phyloP scores from a whole-genome alignment of 1,140 invertebrate species.

The Drosophila erecta region DNA sequence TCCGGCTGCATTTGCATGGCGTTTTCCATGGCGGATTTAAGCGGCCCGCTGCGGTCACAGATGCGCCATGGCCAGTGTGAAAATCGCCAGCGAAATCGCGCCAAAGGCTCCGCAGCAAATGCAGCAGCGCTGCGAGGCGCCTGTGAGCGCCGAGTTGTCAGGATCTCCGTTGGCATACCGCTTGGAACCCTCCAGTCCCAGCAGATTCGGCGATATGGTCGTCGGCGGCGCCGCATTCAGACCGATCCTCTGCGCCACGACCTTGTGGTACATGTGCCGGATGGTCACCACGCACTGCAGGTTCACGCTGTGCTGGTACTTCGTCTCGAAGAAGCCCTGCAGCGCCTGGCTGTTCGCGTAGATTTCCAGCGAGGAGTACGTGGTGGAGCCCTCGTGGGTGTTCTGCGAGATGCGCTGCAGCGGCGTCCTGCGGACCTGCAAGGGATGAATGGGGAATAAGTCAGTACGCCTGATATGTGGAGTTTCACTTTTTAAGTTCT shows the following conservation, averaged over 20 bases:
- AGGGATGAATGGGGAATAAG: neutral
- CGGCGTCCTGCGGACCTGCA: constrained; percentile 75
- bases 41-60: constrained; percentile 62
- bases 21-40: constrained; percentile 37
- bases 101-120: constrained; percentile 58
- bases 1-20: constrained; percentile 8
- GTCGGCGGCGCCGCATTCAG: constrained; percentile 73
- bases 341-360: constrained; percentile 79
- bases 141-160: constrained; percentile 82
- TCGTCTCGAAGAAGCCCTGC: constrained; percentile 81
- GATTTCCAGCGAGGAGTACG: constrained; percentile 78
- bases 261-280: constrained; percentile 82
- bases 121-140: constrained; percentile 65
- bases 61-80: constrained; percentile 55
- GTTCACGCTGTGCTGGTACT: constrained; percentile 76
- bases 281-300: constrained; percentile 82
- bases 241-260: constrained; percentile 71
- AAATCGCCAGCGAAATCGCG: constrained; percentile 54
- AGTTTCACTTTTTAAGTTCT: no score
- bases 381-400: constrained; percentile 75
- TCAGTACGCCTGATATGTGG: neutral
- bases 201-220: constrained; percentile 81
- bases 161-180: constrained; percentile 81
- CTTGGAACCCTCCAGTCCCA: constrained; percentile 82
- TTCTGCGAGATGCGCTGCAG: constrained; percentile 79